phyloP scores from a whole-genome alignment of 2,888 invertebrate species.

The Crematogaster levior region DNA sequence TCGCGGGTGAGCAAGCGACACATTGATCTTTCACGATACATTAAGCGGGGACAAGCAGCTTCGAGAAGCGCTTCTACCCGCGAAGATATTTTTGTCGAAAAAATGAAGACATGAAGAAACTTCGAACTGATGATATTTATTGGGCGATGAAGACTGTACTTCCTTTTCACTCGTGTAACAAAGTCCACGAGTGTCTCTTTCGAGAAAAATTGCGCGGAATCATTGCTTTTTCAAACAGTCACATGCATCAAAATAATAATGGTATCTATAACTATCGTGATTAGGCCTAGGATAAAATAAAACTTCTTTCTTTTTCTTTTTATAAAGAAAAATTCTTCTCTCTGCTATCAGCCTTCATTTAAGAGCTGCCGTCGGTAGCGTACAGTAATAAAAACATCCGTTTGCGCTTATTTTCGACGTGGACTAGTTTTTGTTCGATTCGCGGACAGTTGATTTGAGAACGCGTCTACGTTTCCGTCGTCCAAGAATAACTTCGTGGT shows the following conservation, averaged over 20 bases:
- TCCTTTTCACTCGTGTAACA: background rate
- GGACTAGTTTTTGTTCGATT: slow-evolving; percentile 33
- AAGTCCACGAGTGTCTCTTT: background rate
- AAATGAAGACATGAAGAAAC: background rate
- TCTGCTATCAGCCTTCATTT: background rate
- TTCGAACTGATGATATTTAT: background rate
- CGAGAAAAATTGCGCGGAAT: background rate
- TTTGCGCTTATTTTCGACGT: slow-evolving; percentile 33
- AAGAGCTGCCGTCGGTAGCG: background rate
- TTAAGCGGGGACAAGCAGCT: slow-evolving; percentile 11
- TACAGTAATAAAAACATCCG: background rate
- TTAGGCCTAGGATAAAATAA: background rate
- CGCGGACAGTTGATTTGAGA: slow-evolving; percentile 47
- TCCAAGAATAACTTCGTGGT: slow-evolving; percentile 59
- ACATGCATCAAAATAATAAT: too few species aligned
- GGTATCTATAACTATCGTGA: background rate
- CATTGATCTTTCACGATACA: slow-evolving; percentile 45
- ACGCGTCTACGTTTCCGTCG: slow-evolving; percentile 44
- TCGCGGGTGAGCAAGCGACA: slow-evolving; percentile 18
- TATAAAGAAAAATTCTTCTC: background rate
- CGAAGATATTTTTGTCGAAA: background rate
- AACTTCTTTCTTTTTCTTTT: background rate
- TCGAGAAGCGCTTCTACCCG: background rate
- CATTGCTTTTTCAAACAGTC: too few species aligned
- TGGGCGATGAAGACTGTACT: background rate